Conservation (phyloP, 2,113 vertebrate genomes). For the Ictalurus punctatus region DNA sequence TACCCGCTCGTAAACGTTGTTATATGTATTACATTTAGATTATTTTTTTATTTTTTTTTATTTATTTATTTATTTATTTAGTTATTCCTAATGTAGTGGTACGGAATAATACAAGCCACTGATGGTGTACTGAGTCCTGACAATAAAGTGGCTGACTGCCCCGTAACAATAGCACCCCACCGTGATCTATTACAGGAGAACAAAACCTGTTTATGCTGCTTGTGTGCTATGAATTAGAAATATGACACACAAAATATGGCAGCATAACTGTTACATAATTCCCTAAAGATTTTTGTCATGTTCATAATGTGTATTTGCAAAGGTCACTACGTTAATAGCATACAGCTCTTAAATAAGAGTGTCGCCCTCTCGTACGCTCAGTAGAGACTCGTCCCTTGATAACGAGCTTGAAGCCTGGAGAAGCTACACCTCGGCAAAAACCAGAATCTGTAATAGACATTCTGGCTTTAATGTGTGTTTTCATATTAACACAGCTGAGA, state of each 20-base stretch:
- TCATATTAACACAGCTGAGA: background rate
- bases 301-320: background rate
- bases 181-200: background rate
- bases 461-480: background rate
- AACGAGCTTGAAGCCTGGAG: background rate
- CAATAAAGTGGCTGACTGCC: background rate
- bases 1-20: background rate
- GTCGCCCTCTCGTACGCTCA: background rate
- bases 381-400: background rate
- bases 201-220: background rate
- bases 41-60: background rate
- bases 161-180: background rate
- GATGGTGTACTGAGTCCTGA: background rate
- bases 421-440: background rate
- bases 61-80: too few relatives aligned
- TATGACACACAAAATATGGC: background rate
- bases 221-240: background rate
- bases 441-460: background rate
- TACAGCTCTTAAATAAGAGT: background rate
- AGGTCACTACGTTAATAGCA: slow-evolving; percentile 3
- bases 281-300: background rate
- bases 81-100: background rate
- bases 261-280: background rate
- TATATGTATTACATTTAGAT: background rate
- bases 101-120: background rate